Percentiles rank a stretch among this genome's conserved stretches.
phyloP scores from a whole-genome alignment of 2,888 invertebrate species.

The Netelia melanura region DNA sequence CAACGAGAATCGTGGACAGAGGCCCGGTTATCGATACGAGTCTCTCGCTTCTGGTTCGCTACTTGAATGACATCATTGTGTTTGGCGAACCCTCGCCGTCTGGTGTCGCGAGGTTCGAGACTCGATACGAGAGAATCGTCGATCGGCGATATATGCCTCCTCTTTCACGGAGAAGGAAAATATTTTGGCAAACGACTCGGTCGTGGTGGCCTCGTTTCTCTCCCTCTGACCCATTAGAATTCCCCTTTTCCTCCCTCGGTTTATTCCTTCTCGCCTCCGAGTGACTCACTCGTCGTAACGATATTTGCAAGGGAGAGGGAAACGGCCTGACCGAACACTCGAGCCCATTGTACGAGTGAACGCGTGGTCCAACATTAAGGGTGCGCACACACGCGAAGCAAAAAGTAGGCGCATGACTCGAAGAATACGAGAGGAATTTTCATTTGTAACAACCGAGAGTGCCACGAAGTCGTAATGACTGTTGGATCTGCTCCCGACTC shows the following conservation, averaged over 20 bases:
- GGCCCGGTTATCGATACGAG: constrained; percentile 29
- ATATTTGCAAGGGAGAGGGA: constrained; percentile 9
- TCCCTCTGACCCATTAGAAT: constrained; percentile 30
- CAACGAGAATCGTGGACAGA: constrained; percentile 20
- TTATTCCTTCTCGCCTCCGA: neutral
- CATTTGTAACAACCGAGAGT: neutral
- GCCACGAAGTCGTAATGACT: neutral
- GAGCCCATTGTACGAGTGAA: constrained; percentile 67
- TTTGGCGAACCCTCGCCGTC: constrained; percentile 45
- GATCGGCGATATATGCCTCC: constrained; percentile 37
- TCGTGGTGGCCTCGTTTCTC: constrained; percentile 44
- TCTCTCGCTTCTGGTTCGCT: constrained; percentile 46
- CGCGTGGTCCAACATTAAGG: constrained; percentile 71
- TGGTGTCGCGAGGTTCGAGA: constrained; percentile 40
- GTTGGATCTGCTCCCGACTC: neutral
- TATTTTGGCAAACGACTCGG: constrained; percentile 75
- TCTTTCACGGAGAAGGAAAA: constrained; percentile 63
- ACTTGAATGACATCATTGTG: constrained; percentile 74
- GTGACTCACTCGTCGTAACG: neutral
- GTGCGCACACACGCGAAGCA: constrained; percentile 65
- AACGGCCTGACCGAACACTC: constrained; percentile 70
- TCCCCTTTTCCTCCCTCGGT: neutral
- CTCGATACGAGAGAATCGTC: constrained; percentile 18
- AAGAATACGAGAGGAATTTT: neutral
- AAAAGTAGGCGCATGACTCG: neutral